phyloP scores from a whole-genome alignment of 2,797 vertebrate species.

The Paedocypris micromegethes region DNA sequence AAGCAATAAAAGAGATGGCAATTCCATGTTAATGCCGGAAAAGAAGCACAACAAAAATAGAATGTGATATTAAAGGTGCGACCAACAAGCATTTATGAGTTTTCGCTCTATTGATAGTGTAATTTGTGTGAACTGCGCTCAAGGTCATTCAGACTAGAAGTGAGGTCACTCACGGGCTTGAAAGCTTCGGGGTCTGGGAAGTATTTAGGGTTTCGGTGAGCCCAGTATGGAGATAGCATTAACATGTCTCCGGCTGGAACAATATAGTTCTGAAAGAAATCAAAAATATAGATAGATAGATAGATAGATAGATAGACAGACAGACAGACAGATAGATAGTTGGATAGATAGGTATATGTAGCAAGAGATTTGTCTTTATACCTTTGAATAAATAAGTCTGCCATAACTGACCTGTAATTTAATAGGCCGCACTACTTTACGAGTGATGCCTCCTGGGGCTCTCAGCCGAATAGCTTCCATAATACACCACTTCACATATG shows the following conservation, averaged over 20 bases:
- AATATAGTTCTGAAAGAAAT: slow-evolving; percentile 65
- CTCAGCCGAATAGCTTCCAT: slow-evolving; percentile 72
- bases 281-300: too few species aligned
- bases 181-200: slow-evolving; percentile 76
- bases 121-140: slow-evolving; percentile 23
- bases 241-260: slow-evolving; percentile 75
- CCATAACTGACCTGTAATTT: slow-evolving; percentile 63
- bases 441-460: slow-evolving; percentile 70
- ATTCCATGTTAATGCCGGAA: slow-evolving; percentile 6
- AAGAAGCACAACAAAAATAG: slow-evolving; percentile 11
- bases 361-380: too few species aligned
- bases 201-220: slow-evolving; percentile 73
- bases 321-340: too few species aligned
- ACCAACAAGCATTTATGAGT: slow-evolving; percentile 12
- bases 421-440: slow-evolving; percentile 70
- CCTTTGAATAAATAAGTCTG: background rate
- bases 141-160: background rate
- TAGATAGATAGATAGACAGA: too few species aligned
- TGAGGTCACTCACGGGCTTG: slow-evolving; percentile 68
- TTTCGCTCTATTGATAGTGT: slow-evolving; percentile 17
- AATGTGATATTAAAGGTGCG: slow-evolving; percentile 5
- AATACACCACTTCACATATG: slow-evolving; percentile 70
- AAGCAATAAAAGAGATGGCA: slow-evolving; percentile 14
- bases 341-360: too few species aligned
- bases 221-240: slow-evolving; percentile 77